phyloP scores from a whole-genome alignment of 2,113 vertebrate species.

The Kobus ellipsiprymnus region DNA sequence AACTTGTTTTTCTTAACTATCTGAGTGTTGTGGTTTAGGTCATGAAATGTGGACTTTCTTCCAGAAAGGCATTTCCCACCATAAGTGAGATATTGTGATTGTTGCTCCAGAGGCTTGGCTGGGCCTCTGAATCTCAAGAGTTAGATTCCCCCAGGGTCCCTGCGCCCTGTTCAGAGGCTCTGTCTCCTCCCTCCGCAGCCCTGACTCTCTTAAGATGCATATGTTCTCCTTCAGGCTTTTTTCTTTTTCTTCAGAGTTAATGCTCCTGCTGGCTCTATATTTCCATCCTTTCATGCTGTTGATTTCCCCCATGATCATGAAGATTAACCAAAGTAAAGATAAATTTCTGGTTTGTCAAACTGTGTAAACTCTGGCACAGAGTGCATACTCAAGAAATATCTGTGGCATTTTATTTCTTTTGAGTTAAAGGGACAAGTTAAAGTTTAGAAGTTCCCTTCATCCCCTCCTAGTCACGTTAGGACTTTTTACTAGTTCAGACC shows the following conservation, averaged over 20 bases:
- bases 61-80: background rate
- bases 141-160: rapidly evolving
- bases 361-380: too few relatives aligned
- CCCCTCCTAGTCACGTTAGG: background rate
- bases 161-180: background rate
- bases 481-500: background rate
- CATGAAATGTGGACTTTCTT: background rate
- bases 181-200: background rate
- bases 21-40: background rate
- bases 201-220: background rate
- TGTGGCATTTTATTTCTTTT: background rate
- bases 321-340: background rate
- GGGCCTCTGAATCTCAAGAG: background rate
- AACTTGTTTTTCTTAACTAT: background rate
- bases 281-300: background rate
- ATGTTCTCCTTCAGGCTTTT: background rate
- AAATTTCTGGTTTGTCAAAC: background rate
- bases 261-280: background rate
- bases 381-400: background rate
- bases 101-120: background rate
- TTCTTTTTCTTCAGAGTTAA: background rate
- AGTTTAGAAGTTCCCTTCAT: background rate
- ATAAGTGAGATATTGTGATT: background rate
- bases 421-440: background rate
- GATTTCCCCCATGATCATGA: background rate